Evolutionary conservation across 2,888 invertebrate genomes (phyloP).

Genomic region (Platycheirus albimanus): DNA sequence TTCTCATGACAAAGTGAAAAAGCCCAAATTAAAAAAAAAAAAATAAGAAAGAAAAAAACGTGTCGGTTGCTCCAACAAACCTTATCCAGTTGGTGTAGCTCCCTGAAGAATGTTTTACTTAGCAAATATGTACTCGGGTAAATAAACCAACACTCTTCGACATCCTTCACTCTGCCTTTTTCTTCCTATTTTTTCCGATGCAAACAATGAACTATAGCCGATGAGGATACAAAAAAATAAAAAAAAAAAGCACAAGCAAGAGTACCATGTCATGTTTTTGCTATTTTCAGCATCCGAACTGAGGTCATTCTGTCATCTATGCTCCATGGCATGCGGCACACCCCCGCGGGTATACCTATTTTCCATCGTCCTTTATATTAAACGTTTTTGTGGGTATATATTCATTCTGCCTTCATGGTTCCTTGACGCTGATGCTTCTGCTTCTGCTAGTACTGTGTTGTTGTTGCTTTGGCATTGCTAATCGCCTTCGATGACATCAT

Average conservation of each 20-base stretch:
- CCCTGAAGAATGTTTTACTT: constrained; percentile 66
- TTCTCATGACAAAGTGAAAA: neutral
- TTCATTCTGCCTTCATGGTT: constrained; percentile 15
- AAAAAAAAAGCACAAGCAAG: constrained; percentile 22
- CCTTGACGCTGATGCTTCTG: too few relatives aligned
- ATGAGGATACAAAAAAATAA: constrained; percentile 23
- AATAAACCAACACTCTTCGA: constrained; percentile 35
- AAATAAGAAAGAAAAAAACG: constrained; percentile 38
- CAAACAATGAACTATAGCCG: constrained; percentile 35
- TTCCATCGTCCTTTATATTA: constrained; percentile 26
- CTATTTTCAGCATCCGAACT: constrained; percentile 71
- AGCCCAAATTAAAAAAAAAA: constrained; percentile 9
- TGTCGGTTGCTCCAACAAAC: constrained; percentile 43
- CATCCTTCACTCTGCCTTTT: constrained; percentile 33
- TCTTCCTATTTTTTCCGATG: constrained; percentile 15
- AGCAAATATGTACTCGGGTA: constrained; percentile 66
- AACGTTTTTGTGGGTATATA: constrained; percentile 35
- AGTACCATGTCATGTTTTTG: constrained; percentile 61
- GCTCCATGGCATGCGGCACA: neutral
- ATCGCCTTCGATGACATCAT: constrained; percentile 68
- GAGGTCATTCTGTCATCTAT: constrained; percentile 65
- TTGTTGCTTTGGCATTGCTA: constrained; percentile 38
- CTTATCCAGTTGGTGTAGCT: constrained; percentile 57
- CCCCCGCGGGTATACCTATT: constrained; percentile 5
- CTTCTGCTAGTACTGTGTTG: too few relatives aligned